phyloP scores from a whole-genome alignment of 2,888 invertebrate species.

The Synergus itoensis region DNA sequence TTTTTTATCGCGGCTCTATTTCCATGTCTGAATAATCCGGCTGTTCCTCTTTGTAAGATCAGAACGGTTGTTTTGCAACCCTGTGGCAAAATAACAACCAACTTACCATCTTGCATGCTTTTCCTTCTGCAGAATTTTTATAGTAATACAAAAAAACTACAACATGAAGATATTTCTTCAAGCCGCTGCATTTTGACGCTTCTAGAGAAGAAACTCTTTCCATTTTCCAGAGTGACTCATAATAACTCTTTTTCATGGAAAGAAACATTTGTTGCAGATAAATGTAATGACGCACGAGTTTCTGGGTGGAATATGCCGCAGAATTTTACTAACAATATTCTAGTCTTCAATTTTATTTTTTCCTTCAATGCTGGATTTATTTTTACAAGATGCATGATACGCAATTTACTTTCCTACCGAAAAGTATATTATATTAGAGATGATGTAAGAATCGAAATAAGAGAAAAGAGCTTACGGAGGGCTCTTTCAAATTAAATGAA shows the following conservation, averaged over 20 bases:
- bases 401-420: neutral
- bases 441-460: no score
- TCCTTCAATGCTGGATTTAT: neutral
- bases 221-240: neutral
- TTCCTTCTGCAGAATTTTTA: neutral
- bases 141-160: neutral
- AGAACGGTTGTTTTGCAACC: neutral
- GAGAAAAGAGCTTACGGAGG: constrained; percentile 16
- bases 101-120: constrained; percentile 4
- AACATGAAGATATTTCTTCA: neutral
- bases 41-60: neutral
- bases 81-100: neutral
- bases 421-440: neutral
- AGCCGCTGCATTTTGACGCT: neutral
- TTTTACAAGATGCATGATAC: neutral
- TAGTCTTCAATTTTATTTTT: neutral
- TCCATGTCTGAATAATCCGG: neutral
- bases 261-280: neutral
- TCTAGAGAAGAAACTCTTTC: neutral
- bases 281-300: constrained; percentile 1
- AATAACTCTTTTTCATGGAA: constrained; percentile 1
- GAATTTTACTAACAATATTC: neutral
- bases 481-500: constrained; percentile 16
- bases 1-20: neutral
- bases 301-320: neutral